Evolutionary conservation across 2,888 invertebrate genomes (phyloP), one percentile per base, ranked within the genome.

Genomic region (Chalcis sispes): DNA sequence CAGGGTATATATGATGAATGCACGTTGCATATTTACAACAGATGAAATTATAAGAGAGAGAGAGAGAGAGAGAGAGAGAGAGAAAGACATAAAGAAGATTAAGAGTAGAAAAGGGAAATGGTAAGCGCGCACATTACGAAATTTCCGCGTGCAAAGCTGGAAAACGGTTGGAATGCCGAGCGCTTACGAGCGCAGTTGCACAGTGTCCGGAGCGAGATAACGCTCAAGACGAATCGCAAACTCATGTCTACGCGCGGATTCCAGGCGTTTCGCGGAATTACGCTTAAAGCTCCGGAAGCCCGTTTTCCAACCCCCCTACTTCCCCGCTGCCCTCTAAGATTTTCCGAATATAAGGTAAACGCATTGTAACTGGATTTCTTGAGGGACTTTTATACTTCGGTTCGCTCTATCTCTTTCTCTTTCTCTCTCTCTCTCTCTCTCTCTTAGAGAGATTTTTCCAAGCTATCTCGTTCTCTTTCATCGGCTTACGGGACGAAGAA

Each of bases 151-250:
- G 10, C 40, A 27, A 62, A 64, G 58, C 29, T 36, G 23, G 64
- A 72, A 72, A 65, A 25, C 61, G 42, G 67, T 62, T 18, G 27
- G 69, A 59, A 73, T 65, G 58, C 52, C n/a, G 42, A n/a, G n/a
- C n/a, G n/a, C n/a, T n/a, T n/a, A n/a, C n/a, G n/a, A n/a, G n/a
- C n/a, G n/a, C n/a, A n/a, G n/a, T n/a, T n/a, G n/a, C 18, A 42
- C 42, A 69, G 69, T 72, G 77, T 77, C 77, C 72, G 56, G 50
- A 40, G 58, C 64, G 58, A 77, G 72, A 72, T 77, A 77, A 77
- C 77, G 50, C 65, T 48, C 52, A 62, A 77, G 76, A 77, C 77
- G 64, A 72, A 72, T 72, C 48, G 72, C 62, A 46, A 69, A 64
- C 27, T 69, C 29, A 52, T 65, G 71, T 67, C 66, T 66, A 52